These are phyloP conservation scores for Criorhina ranunculi DNA, from an alignment of 2,888 invertebrate species.

Conservation along the genomic window DNA sequence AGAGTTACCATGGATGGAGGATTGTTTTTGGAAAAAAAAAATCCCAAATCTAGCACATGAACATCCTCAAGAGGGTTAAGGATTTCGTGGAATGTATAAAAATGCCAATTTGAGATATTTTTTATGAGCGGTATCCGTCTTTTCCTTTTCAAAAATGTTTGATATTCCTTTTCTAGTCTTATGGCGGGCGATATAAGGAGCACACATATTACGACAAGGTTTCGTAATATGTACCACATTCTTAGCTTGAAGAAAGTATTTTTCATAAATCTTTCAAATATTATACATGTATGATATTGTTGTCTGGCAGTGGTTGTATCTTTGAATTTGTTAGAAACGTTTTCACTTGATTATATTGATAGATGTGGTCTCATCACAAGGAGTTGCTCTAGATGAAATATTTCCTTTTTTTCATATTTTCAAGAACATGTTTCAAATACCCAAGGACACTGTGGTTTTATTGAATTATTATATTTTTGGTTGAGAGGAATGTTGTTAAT, in stretches of 20 bases:
- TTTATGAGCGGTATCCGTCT: constrained; percentile 24
- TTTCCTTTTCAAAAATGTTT: neutral
- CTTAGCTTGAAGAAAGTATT: constrained; percentile 19
- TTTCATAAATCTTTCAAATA: constrained; percentile 32
- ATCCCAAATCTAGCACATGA: neutral
- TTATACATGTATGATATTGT: neutral
- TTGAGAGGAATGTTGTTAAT: constrained; percentile 2
- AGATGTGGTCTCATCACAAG: constrained; percentile 6
- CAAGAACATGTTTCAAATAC: constrained; percentile 1
- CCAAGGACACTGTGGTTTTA: constrained; percentile 18
- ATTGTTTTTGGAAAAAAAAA: neutral
- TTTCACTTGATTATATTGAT: constrained; percentile 11
- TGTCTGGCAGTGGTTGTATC: too few relatives aligned
- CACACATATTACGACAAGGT: constrained; percentile 15
- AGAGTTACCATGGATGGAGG: neutral
- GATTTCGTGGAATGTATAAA: constrained; percentile 14
- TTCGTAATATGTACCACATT: constrained; percentile 7
- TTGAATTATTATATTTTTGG: neutral
- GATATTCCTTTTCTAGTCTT: neutral
- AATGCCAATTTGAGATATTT: constrained; percentile 28
- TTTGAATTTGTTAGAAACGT: neutral
- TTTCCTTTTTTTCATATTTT: neutral
- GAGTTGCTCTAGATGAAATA: neutral
- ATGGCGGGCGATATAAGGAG: neutral
- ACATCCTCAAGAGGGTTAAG: constrained; percentile 11